phyloP scores from a whole-genome alignment of 37 sponge, comb jelly and placozoan genomes.

The Ephydatia muelleri region DNA sequence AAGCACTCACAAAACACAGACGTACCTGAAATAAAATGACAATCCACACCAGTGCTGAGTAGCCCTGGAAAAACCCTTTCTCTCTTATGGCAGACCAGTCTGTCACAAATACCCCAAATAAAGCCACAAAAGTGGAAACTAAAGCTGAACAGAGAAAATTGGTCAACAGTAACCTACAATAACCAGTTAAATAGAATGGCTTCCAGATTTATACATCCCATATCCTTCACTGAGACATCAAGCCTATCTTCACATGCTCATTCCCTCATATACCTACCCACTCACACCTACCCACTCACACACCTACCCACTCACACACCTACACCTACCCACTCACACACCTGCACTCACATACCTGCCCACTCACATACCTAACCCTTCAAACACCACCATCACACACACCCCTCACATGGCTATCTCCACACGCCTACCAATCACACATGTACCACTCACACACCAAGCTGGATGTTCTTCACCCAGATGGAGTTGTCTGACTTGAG shows the following conservation, averaged over 20 bases:
- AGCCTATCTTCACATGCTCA: background rate
- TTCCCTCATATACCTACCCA: too few relatives aligned
- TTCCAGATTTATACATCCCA: too few relatives aligned
- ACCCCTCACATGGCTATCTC: too few relatives aligned
- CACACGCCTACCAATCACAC: too few relatives aligned
- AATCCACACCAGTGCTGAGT: slow-evolving; percentile 43
- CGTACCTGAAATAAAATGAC: slow-evolving; percentile 78
- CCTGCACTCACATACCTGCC: too few relatives aligned
- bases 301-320: too few relatives aligned
- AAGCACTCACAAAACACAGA: background rate
- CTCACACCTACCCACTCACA: too few relatives aligned
- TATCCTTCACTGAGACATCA: background rate
- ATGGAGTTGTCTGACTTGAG: slow-evolving; percentile 84
- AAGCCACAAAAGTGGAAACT: slow-evolving; percentile 50
- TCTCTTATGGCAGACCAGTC: slow-evolving; percentile 59
- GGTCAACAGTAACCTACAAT: background rate
- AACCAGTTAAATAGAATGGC: too few relatives aligned
- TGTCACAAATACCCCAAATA: slow-evolving; percentile 49
- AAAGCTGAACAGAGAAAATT: background rate
- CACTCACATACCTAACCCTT: too few relatives aligned
- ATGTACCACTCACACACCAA: slow-evolving; percentile 74
- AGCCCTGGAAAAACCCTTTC: slow-evolving; percentile 89
- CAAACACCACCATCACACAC: too few relatives aligned
- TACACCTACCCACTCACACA: too few relatives aligned
- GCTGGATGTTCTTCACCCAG: slow-evolving; percentile 96